Conservation (phyloP, 2,888 invertebrate species). For the Tromatobia lineatoria region DNA sequence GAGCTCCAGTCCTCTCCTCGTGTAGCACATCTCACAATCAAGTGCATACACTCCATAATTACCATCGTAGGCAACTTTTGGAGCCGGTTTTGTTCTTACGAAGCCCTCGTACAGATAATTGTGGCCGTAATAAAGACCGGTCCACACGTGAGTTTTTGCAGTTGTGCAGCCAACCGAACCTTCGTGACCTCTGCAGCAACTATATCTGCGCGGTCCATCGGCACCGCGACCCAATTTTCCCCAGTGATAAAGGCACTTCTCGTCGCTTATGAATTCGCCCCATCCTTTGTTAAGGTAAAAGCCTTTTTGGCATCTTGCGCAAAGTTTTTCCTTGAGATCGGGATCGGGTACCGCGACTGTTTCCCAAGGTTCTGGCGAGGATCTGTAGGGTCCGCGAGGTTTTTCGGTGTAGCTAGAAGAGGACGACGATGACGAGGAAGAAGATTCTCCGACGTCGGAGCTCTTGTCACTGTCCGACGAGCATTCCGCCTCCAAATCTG, state of each 20-base stretch:
- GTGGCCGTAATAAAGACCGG: conserved; percentile 89
- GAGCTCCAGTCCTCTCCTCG: conserved; percentile 94
- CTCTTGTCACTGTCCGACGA: conserved; percentile 79
- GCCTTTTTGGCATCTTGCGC: conserved; percentile 90
- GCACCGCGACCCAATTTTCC: conserved; percentile 89
- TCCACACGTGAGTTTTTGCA: conserved; percentile 92
- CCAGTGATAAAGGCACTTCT: conserved; percentile 95
- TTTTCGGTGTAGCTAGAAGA: conserved; percentile 58
- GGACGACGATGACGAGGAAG: conserved; percentile 57
- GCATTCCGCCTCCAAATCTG: conserved; percentile 78
- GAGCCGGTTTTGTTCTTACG: conserved; percentile 87
- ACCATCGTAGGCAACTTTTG: conserved; percentile 86
- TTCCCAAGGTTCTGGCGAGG: neutral
- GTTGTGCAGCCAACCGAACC: conserved; percentile 89
- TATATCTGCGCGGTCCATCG: conserved; percentile 83
- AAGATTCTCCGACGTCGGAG: conserved; percentile 74
- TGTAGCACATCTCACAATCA: conserved; percentile 99
- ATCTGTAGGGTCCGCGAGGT: conserved; percentile 9
- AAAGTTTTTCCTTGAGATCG: conserved; percentile 85
- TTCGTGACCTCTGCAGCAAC: conserved; percentile 88
- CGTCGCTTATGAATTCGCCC: conserved; percentile 89
- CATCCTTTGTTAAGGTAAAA: conserved; percentile 90
- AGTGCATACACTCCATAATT: conserved; percentile 90
- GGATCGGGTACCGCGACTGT: neutral
- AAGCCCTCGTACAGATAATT: conserved; percentile 92